Evolutionary conservation across 2,113 vertebrate species (phyloP).

Genomic region (pig (Sus scrofa)): DNA sequence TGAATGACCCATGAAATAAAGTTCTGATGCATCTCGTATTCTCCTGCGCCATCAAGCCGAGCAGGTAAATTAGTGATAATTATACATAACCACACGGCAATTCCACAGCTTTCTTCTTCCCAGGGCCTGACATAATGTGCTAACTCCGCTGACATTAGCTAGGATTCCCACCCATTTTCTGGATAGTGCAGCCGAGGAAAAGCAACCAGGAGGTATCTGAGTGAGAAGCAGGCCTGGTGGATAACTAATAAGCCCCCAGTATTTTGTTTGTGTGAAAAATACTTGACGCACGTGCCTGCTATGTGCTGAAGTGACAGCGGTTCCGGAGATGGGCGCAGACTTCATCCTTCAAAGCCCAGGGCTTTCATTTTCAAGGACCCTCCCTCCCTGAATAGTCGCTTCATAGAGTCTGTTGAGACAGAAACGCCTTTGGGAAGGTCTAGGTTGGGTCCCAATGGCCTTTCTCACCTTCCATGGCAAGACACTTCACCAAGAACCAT

Average conservation of each 20-base stretch:
- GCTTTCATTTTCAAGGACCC: accelerated
- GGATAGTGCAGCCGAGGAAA: neutral
- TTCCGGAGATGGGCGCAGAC: accelerated
- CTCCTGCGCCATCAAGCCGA: neutral
- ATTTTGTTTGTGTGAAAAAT: too few relatives aligned
- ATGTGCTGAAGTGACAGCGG: accelerated
- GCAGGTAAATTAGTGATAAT: constrained; percentile 43
- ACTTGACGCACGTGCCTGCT: accelerated
- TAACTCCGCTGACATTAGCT: neutral
- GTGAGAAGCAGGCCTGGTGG: neutral
- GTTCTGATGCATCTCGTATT: neutral
- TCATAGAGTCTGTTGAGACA: accelerated
- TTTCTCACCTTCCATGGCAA: accelerated
- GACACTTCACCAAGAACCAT: neutral
- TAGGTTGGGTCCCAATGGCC: neutral
- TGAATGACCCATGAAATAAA: constrained; percentile 26
- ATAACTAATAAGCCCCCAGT: neutral
- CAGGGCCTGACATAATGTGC: neutral
- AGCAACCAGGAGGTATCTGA: neutral
- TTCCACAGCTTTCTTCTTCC: neutral
- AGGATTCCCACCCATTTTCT: neutral
- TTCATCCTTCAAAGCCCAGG: accelerated
- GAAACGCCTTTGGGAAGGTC: accelerated
- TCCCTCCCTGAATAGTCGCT: accelerated
- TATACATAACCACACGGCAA: neutral